Base-by-base conservation (phyloP, 2,113 vertebrate species). In the Amphilophus citrinellus region DNA sequence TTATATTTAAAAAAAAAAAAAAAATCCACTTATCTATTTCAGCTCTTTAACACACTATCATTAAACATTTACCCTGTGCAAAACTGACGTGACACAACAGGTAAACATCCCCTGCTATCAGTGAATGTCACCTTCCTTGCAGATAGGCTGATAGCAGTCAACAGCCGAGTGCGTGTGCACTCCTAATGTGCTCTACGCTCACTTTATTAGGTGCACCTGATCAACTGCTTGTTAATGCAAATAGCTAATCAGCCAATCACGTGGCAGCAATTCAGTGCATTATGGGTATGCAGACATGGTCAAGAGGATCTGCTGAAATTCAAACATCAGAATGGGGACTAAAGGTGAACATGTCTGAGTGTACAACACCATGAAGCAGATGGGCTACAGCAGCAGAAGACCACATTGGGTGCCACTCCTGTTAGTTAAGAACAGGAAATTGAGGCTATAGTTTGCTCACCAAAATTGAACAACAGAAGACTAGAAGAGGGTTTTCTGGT, bases 61-160 rank as follows among this genome's bases (percentile, higher is more conserved):
- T 32, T 73, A 32, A 56, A 56, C 47, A 71, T 32, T 50, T 71
- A 71, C 44, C 44, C 44, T 32, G 47, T 73, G 24, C 44, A 35
- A 73, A 73, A 53, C 68, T n/a, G 68, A 73, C 68, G 53, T 73
- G 68, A 73, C 68, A 53, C 66, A 56, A 35, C 27, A 73, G 47
- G 56, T 56, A 73, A 73, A 50, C 53, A 73, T 73, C 27, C 27
- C 10, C 27, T 73, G 47, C 27, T 27, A 73, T 56, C 68, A 73
- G 27, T 56, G 35, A 73, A 73, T 73, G 68, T 32, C 10, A 73
- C 32, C 27, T 56, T 35, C 6, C 27, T 50, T 73, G 68, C 27
- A 2, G 68, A 56, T n/a, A n/a, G 18, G 17, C 20, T 73, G 68
- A 73, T 15, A 56, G 47, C 47, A 53, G 44, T 73, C 17, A 56